Evolutionary conservation across 2,113 vertebrate genomes (phyloP).

Genomic region (Gambusia holbrooki): DNA sequence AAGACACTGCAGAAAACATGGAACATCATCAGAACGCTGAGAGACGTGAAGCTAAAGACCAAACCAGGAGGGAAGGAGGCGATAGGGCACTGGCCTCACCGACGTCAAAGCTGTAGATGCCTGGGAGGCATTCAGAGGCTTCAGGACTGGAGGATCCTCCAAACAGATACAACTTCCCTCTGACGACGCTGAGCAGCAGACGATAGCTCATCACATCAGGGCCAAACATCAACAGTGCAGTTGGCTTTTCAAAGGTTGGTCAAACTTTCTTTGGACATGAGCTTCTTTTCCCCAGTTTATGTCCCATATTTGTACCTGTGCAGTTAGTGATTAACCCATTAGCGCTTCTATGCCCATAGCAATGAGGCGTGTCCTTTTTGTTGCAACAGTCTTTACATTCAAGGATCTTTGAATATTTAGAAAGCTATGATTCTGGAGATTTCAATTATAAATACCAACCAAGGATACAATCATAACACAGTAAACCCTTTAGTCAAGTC

Average conservation of each 20-base stretch:
- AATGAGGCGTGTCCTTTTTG: too few species aligned
- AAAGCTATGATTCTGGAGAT: too few species aligned
- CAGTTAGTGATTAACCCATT: too few species aligned
- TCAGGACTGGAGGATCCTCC: conserved; percentile 64
- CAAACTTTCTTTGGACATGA: neutral
- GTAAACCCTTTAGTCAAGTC: too few species aligned
- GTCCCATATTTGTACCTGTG: neutral
- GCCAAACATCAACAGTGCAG: neutral
- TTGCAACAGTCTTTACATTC: too few species aligned
- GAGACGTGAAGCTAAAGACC: neutral
- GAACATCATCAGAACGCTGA: neutral
- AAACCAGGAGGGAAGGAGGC: too few species aligned
- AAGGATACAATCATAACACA: too few species aligned
- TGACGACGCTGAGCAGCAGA: conserved; percentile 63
- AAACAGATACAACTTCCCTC: conserved; percentile 80
- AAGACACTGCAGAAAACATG: conserved; percentile 58
- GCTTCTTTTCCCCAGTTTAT: neutral
- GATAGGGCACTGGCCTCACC: conserved; percentile 51
- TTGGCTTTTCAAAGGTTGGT: neutral
- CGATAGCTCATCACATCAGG: neutral
- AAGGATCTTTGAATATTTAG: too few species aligned
- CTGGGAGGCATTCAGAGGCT: conserved; percentile 71
- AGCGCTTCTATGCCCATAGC: too few species aligned
- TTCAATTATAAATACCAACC: too few species aligned
- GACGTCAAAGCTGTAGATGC: conserved; percentile 76